These are phyloP conservation scores for Lamellibrachia luymesi DNA, from an alignment of 1,140 invertebrate genomes.

Conservation along the genomic window DNA sequence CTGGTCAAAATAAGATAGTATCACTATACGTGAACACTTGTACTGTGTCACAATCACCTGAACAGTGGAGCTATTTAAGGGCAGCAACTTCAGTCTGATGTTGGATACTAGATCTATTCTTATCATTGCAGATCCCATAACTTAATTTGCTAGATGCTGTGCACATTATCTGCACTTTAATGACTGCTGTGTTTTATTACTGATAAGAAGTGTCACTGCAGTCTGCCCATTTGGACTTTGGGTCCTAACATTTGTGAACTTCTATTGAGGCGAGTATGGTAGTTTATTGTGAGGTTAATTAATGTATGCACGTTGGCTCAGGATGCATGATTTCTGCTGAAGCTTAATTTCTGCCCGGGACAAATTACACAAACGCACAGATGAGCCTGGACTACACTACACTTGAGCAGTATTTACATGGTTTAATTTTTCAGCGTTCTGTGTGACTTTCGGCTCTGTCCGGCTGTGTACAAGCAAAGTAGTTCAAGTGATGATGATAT, in stretches of 20 bases:
- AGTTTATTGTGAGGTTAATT: background rate
- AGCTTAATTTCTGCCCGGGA: background rate
- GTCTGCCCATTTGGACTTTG: background rate
- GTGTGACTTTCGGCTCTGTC: background rate
- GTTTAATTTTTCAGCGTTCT: background rate
- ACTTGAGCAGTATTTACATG: background rate
- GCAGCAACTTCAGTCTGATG: background rate
- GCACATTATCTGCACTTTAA: slow-evolving; percentile 1
- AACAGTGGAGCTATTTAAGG: background rate
- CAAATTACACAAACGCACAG: background rate
- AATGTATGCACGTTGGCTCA: background rate
- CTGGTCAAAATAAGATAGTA: background rate
- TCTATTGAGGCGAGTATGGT: background rate
- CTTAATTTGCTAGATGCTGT: background rate
- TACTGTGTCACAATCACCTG: background rate
- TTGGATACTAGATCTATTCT: background rate
- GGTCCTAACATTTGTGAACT: background rate
- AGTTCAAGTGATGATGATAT: slow-evolving; percentile 1
- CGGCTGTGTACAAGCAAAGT: background rate
- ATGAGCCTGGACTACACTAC: background rate
- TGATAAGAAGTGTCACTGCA: background rate
- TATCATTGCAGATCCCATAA: background rate
- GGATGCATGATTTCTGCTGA: background rate
- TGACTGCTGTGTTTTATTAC: slow-evolving; percentile 5
- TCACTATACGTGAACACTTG: background rate